Percentiles rank a stretch among this genome's conserved stretches.
Evolutionary conservation across 2,888 invertebrate genomes (phyloP).

Genomic region (Adela reaumurella): DNA sequence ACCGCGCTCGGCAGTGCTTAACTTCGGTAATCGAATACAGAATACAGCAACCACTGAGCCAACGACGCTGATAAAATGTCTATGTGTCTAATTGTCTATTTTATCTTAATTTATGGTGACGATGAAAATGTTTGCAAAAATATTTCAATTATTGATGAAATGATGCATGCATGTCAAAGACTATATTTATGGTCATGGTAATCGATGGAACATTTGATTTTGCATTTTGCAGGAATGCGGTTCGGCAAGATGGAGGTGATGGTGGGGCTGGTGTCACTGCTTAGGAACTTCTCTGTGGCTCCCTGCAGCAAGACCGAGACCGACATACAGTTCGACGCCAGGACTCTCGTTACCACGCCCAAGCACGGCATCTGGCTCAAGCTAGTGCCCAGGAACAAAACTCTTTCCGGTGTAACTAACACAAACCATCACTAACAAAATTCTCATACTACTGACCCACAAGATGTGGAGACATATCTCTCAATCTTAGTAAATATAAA

Average conservation of each 20-base stretch:
- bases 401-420: too few relatives aligned
- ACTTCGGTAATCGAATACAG: too few relatives aligned
- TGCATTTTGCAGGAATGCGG: constrained; percentile 15
- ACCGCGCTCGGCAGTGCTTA: too few relatives aligned
- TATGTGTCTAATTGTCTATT: background rate
- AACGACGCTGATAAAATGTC: too few relatives aligned
- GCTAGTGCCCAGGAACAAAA: constrained; percentile 10
- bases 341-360: constrained; percentile 12
- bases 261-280: constrained; percentile 20
- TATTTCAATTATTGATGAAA: background rate
- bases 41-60: too few relatives aligned
- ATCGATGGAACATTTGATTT: background rate
- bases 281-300: constrained; percentile 21
- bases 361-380: constrained; percentile 11
- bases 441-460: too few relatives aligned
- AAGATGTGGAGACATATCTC: too few relatives aligned
- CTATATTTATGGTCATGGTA: background rate
- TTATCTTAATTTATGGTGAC: background rate
- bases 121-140: background rate
- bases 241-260: constrained; percentile 25
- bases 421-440: too few relatives aligned
- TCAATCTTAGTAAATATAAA: too few relatives aligned
- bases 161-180: background rate
- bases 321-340: constrained; percentile 15
- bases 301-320: constrained; percentile 16